A percentile compares a stretch with the other conserved stretches of the same genome.
Conservation (phyloP, 2,797 vertebrate species). For the Micropoecilia bifurca region DNA sequence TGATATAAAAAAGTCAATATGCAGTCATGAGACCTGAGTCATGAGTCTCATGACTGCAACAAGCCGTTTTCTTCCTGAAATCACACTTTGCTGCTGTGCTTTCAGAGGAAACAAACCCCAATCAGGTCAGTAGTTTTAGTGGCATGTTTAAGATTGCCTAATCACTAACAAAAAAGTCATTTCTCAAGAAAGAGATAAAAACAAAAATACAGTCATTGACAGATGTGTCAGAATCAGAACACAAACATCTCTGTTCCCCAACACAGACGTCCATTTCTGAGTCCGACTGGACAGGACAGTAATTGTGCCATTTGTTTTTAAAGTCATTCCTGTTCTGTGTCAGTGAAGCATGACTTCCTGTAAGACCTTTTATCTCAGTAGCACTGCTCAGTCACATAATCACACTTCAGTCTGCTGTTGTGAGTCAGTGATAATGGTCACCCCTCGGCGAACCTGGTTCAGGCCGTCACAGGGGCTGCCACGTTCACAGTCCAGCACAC, state of each 20-base stretch:
- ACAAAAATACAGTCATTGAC: background rate
- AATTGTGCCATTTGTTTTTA: background rate
- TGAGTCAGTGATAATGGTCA: constrained; percentile 73
- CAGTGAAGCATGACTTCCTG: background rate
- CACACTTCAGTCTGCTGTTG: constrained; percentile 97
- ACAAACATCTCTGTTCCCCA: background rate
- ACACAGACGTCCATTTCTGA: background rate
- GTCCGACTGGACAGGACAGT: background rate
- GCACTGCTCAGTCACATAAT: constrained; percentile 32
- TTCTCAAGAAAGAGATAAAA: background rate
- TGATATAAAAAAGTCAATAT: background rate
- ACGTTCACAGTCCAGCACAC: constrained; percentile 87
- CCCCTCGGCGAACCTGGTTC: constrained; percentile 80
- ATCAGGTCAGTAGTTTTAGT: background rate
- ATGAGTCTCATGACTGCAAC: no score
- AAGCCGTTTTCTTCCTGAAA: no score
- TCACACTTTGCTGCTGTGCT: no score
- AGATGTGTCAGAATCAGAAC: background rate
- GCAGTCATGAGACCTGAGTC: background rate
- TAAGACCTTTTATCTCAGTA: background rate
- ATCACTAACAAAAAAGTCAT: background rate
- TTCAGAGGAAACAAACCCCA: no score
- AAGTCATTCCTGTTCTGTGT: background rate
- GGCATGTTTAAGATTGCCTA: background rate
- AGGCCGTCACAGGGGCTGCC: constrained; percentile 89